Evolutionary conservation across 2,888 invertebrate species (phyloP), one percentile per base, ranked within the genome.

Genomic region (Lithophane socia): DNA sequence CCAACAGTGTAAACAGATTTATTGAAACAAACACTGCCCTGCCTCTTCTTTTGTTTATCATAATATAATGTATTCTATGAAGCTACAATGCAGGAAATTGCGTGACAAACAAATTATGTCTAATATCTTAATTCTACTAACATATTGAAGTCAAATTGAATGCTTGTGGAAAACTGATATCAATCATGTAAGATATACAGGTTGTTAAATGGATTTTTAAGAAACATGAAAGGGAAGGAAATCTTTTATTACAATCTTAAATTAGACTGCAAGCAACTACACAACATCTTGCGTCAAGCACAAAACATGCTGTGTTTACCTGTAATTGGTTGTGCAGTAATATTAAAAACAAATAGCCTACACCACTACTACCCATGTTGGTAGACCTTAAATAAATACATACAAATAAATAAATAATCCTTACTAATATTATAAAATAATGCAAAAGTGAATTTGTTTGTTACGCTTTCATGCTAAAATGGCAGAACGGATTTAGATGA

Each of bases 351-450:
- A 71, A 78, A 68, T 58, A 80, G 21, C 13, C 64, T 47, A 68
- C 49, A 68, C 37, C 58, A 68, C 64, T 64, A n/a, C 24, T 47
- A 80, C 1, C 18, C 58, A 52, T 80, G 58, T 74, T 74, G 52
- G 52, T 29, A 52, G 47, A 58, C 80, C 74, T 64, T 79, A 37
- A 79, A 79, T 79, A 73, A 56, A 52, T 52, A 29, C 56, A 67
- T 56, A 78, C 29, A 78, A 60, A 66, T 18, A 54, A 56, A 79
- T 72, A 71, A 60, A 54, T 56, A 49, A 52, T 37, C 37, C 37
- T 37, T 37, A 37, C 4, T 37, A 37, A 37, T 37, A 37, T 37
- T 37, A 37, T 37, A 37, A 37, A 29, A 29, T 29, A 29, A 37
- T 37, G 37, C 37, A 0, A 37, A 37, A 37, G 37, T 37, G 37